Conservation (phyloP, 2,888 invertebrate genomes). For the Patella caerulea region DNA sequence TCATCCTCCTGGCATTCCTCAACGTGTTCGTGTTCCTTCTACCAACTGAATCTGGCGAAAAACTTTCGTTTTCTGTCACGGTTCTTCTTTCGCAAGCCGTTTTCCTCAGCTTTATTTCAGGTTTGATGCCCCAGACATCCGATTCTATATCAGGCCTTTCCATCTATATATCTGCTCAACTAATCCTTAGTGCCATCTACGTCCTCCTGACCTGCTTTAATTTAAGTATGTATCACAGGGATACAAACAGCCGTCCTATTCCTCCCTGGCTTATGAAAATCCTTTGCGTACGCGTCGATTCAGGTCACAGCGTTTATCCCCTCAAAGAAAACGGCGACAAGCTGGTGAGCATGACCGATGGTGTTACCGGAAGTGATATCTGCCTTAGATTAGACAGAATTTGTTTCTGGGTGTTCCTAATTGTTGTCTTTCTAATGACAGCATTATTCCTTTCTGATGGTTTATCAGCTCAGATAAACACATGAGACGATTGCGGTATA, state of each 20-base stretch:
- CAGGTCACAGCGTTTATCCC: not conserved
- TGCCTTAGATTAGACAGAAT: not conserved
- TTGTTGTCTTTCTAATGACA: not conserved
- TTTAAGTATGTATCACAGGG: not conserved
- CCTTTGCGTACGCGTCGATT: not conserved
- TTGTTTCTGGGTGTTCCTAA: not conserved
- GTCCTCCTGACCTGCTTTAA: not conserved
- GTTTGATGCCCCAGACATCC: not conserved
- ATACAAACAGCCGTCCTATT: not conserved
- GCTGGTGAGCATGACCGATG: not conserved
- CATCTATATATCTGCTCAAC: not conserved
- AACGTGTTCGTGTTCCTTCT: conserved; percentile 2
- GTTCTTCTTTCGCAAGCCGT: not conserved
- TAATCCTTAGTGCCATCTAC: not conserved
- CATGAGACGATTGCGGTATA: not conserved
- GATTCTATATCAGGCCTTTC: not conserved
- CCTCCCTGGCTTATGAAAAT: not conserved
- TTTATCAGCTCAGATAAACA: not conserved
- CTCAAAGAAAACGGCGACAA: not conserved
- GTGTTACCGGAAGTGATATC: not conserved
- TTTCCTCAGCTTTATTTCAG: not conserved
- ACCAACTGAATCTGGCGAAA: not conserved
- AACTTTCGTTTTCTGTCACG: not conserved
- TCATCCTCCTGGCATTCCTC: not conserved
- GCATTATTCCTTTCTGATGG: not conserved